Evolutionary conservation across 2,113 vertebrate genomes (phyloP).

Genomic region (Sphyrna mokarran): DNA sequence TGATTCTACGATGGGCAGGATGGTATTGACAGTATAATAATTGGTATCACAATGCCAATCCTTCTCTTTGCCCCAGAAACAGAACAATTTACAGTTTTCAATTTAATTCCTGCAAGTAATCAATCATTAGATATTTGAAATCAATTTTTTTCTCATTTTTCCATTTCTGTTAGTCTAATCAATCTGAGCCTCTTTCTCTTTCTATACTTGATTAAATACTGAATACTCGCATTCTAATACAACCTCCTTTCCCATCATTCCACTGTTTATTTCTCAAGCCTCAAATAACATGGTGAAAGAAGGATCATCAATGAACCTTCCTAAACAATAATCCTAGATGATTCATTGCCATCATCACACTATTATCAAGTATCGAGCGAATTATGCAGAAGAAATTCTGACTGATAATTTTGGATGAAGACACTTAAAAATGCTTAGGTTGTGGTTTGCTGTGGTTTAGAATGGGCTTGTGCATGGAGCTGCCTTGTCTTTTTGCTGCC

Average conservation of each 20-base stretch:
- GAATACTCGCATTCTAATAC: neutral
- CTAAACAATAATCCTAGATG: too few species aligned
- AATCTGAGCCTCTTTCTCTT: neutral
- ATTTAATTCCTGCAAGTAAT: neutral
- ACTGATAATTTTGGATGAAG: neutral
- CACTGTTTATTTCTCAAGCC: neutral
- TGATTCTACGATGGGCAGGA: too few species aligned
- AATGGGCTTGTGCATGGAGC: neutral
- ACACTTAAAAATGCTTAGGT: neutral
- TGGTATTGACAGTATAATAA: neutral
- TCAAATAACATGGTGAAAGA: neutral
- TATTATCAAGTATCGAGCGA: too few species aligned
- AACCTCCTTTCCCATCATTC: neutral
- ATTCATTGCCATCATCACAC: too few species aligned
- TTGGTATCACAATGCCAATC: neutral
- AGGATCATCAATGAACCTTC: neutral
- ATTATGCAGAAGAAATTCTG: too few species aligned
- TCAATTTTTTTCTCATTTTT: neutral
- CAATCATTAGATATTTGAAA: neutral
- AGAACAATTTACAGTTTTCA: too few species aligned
- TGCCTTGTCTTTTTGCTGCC: neutral
- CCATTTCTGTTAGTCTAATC: neutral
- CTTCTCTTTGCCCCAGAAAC: neutral
- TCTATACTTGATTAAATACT: neutral
- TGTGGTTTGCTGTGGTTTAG: neutral